Evolutionary conservation across 2,888 invertebrate species (phyloP).

Genomic region (Colletes collaris): DNA sequence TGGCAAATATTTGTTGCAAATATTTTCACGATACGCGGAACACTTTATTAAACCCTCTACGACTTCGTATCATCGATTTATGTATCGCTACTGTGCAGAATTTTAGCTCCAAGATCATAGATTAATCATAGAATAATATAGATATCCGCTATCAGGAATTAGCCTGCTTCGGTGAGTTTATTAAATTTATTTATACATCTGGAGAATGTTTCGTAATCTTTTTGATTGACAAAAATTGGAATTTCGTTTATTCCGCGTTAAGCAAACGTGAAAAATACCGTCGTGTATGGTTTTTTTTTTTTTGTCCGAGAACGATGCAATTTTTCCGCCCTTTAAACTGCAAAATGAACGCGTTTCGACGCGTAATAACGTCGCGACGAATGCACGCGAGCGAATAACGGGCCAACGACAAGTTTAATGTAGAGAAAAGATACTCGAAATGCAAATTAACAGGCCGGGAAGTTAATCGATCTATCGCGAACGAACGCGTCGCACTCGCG

Average conservation of each 20-base stretch:
- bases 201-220: no score
- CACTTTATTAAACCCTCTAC: conserved; percentile 40
- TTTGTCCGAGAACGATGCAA: no score
- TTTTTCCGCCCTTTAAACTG: no score
- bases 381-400: not conserved
- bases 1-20: conserved; percentile 43
- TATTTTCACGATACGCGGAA: conserved; percentile 36
- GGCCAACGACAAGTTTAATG: conserved; percentile 21
- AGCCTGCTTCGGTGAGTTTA: no score
- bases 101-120: no score
- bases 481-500: not conserved
- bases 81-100: not conserved
- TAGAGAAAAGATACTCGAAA: conserved; percentile 20
- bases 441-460: not conserved
- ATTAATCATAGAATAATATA: no score
- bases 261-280: no score
- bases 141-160: no score
- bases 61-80: conserved; percentile 12
- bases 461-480: conserved; percentile 18
- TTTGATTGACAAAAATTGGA: no score
- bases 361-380: not conserved
- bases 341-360: no score
- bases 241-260: no score
- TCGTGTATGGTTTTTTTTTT: no score
- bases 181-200: conserved; percentile 10